Percentiles rank a stretch among this genome's conserved stretches.
phyloP scores from a whole-genome alignment of 2,113 vertebrate genomes.

The Corydoras maculifer region DNA sequence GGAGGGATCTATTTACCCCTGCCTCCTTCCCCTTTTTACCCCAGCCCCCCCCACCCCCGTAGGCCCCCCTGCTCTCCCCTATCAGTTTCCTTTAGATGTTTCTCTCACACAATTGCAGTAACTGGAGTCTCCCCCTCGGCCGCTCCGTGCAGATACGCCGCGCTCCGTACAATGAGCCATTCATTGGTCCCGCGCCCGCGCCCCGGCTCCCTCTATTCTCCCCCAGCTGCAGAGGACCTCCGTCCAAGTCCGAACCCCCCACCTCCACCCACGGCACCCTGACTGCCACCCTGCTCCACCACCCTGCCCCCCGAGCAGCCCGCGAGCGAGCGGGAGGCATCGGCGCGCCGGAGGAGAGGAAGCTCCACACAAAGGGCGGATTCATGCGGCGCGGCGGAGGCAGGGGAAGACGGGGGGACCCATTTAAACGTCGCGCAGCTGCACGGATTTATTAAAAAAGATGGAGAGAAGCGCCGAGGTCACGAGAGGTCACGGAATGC shows the following conservation, averaged over 20 bases:
- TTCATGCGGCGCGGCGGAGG: constrained; percentile 65
- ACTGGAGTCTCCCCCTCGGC: constrained; percentile 65
- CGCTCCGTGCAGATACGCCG: constrained; percentile 55
- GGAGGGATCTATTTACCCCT: constrained; percentile 12
- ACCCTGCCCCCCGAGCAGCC: constrained; percentile 32
- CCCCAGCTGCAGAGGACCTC: constrained; percentile 75
- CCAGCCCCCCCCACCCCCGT: constrained; percentile 19
- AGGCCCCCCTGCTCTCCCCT: constrained; percentile 38
- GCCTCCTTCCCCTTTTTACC: constrained; percentile 33
- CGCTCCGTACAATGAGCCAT: constrained; percentile 66
- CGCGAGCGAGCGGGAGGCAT: constrained; percentile 48
- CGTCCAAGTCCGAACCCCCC: constrained; percentile 68
- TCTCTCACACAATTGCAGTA: constrained; percentile 65
- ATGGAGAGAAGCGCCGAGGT: constrained; percentile 61
- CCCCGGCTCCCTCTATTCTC: constrained; percentile 41
- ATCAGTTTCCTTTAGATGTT: constrained; percentile 69
- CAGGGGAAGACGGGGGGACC: constrained; percentile 54
- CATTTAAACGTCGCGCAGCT: constrained; percentile 74
- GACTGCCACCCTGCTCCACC: constrained; percentile 40
- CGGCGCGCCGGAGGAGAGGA: constrained; percentile 55
- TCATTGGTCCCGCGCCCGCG: constrained; percentile 63
- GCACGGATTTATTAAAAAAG: constrained; percentile 71
- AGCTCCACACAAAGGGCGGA: constrained; percentile 70
- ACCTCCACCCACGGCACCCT: constrained; percentile 18
- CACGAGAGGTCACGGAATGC: constrained; percentile 51